Evolutionary conservation across 2,797 vertebrate genomes (phyloP), one percentile per base, ranked within the genome.

Genomic region (Todus mexicanus): DNA sequence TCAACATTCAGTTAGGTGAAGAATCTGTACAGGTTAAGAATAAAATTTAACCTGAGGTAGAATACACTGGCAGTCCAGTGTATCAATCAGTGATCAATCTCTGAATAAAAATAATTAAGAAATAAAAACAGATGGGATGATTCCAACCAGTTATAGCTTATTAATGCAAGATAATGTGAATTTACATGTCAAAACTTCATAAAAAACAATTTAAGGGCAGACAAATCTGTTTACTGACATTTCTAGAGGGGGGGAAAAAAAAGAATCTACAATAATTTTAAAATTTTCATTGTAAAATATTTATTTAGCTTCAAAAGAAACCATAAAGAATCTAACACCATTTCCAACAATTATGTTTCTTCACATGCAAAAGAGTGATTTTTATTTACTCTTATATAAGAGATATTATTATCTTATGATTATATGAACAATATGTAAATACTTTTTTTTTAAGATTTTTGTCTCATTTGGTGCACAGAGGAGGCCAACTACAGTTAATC

Each of bases 341-440:
- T 26, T 31, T 70, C 57, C 5, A 6, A 61, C 7, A 16, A 19
- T 61, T 47, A 33, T 1, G 4, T 69, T 2, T 0, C 9, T 50
- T 69, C 14, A 57, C 7, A n/a, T n/a, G 3, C 38, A 42, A 76
- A 10, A 76, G 27, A 53, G 12, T 80, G 3, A 40, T 25, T 57
- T 10, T 60, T 54, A 19, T 60, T 33, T 54, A 60, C 71, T 26
- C 40, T 7, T 38, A 4, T 48, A n/a, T n/a, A n/a, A n/a, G n/a
- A n/a, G n/a, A n/a, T n/a, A n/a, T n/a, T n/a, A n/a, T n/a, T n/a
- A n/a, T n/a, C n/a, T n/a, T n/a, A n/a, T n/a, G n/a, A n/a, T n/a
- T n/a, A n/a, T n/a, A n/a, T n/a, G n/a, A n/a, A n/a, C n/a, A n/a
- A n/a, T n/a, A n/a, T n/a, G n/a, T n/a, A n/a, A n/a, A n/a, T n/a